Conservation (phyloP, 2,888 invertebrate species). For the Sepioteuthis lessoniana region DNA sequence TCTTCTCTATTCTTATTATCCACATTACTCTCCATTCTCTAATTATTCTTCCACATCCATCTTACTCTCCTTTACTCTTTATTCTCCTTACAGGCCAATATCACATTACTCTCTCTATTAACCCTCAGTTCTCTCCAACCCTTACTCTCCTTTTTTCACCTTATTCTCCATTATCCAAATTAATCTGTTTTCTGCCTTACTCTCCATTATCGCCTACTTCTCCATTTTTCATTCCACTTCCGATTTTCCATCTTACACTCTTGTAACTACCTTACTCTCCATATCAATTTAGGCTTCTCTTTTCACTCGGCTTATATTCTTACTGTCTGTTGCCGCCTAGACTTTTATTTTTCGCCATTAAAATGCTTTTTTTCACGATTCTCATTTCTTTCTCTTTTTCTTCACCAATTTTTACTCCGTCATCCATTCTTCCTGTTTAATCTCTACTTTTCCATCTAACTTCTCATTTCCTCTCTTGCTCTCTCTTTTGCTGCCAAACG, state of each 20-base stretch:
- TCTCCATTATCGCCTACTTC: not conserved
- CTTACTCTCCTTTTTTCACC: not conserved
- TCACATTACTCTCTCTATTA: not conserved
- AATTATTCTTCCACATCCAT: too few species aligned
- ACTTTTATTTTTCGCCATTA: too few species aligned
- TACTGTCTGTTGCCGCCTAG: not conserved
- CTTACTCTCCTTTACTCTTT: not conserved
- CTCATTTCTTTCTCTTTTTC: not conserved
- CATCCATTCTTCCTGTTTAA: not conserved
- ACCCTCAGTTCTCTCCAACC: not conserved
- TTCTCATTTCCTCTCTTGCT: not conserved
- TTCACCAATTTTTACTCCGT: not conserved
- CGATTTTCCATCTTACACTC: not conserved
- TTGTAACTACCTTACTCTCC: not conserved
- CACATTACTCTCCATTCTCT: too few species aligned
- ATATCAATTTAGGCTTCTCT: not conserved
- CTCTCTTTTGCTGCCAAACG: not conserved
- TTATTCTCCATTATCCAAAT: not conserved
- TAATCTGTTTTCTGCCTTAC: too few species aligned
- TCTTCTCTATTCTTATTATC: too few species aligned
- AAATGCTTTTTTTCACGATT: not conserved
- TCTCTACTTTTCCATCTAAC: not conserved
- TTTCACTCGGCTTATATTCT: not conserved
- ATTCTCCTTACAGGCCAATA: not conserved
- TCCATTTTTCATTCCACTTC: not conserved